Evolutionary conservation across 2,113 vertebrate species (phyloP), one percentile per base, ranked within the genome.

Genomic region (Acinonyx jubatus): DNA sequence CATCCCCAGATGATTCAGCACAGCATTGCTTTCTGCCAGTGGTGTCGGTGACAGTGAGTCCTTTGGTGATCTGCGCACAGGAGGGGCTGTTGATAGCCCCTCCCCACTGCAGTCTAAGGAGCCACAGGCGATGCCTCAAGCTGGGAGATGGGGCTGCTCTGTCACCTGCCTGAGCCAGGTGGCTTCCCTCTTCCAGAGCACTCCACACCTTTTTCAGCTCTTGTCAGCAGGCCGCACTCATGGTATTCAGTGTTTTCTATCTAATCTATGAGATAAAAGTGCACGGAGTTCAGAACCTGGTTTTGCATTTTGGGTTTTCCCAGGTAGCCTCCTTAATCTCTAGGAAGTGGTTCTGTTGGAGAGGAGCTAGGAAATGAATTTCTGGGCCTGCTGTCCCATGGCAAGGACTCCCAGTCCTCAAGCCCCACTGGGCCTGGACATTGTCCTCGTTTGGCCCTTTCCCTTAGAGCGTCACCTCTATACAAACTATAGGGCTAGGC

Each of bases 321-420:
- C 55, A 45, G n/a, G 33, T 57, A 66, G 76, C 68, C 73, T 92
- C 57, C 52, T 95, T 79, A 48, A 36, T 68, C 66, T 94, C 91
- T 74, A 41, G 48, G 23, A 91, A 76, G 50, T 50, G 41, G 19
- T 91, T 96, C 92, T 91, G 4, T 66, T 65, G 25, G 57, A 57
- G 36, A 94, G 83, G 86, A 92, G 71, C 52, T 45, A 25, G 79
- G 93, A n/a, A 36, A 52, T 65, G 92, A 94, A 71, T n/a, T 80
- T 23, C 48, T 21, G 33, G 66, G 48, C 33, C 84, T 41, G 8
- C 61, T 55, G 25, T n/a, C 38, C 50, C 48, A 21, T 15, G 31
- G 29, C 78, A 61, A 80, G 29, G 36, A 65, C 33, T 33, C 5
- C 25, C 71, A 15, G 33, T 57, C 48, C 69, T 45, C 41, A 21